phyloP scores from a whole-genome alignment of 92 coral and sea anemone genomes.

The Virgularia gustaviana region DNA sequence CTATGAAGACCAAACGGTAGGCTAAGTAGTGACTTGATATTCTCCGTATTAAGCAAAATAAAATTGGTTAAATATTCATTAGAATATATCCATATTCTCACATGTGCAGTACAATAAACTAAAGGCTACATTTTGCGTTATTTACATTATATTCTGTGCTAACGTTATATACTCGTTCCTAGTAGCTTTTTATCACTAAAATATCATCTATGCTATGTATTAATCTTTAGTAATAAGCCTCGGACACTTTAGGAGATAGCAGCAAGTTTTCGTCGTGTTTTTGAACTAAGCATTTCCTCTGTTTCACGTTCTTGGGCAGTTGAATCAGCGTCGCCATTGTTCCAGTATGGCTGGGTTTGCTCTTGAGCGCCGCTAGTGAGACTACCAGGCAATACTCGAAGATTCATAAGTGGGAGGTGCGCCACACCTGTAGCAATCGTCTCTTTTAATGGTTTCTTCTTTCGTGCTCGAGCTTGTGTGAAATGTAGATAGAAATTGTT shows the following conservation, averaged over 20 bases:
- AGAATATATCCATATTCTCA: too few species aligned
- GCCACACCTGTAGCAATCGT: conserved; percentile 23
- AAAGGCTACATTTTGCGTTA: not conserved
- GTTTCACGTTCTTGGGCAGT: not conserved
- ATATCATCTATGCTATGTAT: too few species aligned
- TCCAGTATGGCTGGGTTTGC: not conserved
- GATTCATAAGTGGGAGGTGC: conserved; percentile 24
- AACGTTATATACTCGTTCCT: too few species aligned
- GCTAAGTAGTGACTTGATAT: too few species aligned
- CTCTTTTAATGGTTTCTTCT: conserved; percentile 69
- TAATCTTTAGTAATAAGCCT: too few species aligned
- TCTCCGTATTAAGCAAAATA: too few species aligned
- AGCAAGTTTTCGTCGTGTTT: conserved; percentile 19
- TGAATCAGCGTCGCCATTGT: conserved; percentile 3
- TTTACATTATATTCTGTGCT: not conserved
- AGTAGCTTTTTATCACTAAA: too few species aligned
- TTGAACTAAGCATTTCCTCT: not conserved
- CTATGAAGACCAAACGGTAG: too few species aligned
- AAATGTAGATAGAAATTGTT: conserved; percentile 86
- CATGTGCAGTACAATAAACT: too few species aligned
- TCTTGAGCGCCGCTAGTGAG: conserved; percentile 1
- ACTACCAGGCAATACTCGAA: conserved; percentile 19
- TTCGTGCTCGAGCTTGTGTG: conserved; percentile 95
- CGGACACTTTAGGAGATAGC: not conserved
- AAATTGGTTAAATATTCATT: too few species aligned